phyloP scores from a whole-genome alignment of 2,113 vertebrate species.

The Tamias sibiricus region DNA sequence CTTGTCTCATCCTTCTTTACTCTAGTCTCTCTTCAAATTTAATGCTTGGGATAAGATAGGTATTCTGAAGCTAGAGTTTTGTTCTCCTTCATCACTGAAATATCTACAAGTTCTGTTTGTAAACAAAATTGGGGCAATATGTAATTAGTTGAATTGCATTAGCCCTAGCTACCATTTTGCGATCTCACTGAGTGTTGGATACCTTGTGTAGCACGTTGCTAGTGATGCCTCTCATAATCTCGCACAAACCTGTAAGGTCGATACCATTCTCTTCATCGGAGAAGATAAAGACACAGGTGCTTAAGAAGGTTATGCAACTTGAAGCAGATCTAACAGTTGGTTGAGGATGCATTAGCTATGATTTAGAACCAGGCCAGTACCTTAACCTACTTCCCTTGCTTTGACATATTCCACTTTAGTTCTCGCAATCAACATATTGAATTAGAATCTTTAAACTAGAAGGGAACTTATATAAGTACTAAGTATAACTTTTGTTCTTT shows the following conservation, averaged over 20 bases:
- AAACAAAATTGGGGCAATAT: neutral
- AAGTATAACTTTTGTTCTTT: neutral
- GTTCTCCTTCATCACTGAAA: neutral
- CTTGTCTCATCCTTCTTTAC: neutral
- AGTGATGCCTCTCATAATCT: neutral
- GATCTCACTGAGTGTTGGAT: neutral
- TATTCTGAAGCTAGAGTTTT: neutral
- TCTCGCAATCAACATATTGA: neutral
- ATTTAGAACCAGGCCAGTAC: neutral
- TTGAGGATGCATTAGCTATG: neutral
- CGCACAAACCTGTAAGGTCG: neutral
- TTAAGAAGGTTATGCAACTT: neutral
- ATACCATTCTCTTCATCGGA: neutral
- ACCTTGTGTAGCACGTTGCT: neutral
- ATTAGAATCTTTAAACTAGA: neutral
- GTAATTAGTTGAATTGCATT: neutral
- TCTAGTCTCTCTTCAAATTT: slow-evolving; percentile 28
- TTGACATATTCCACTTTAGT: neutral
- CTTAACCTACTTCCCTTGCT: neutral
- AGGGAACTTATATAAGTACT: neutral
- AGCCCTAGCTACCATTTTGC: neutral
- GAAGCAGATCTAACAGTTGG: neutral
- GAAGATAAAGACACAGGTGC: neutral
- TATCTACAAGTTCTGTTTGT: neutral
- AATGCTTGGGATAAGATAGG: slow-evolving; percentile 39